phyloP scores from a whole-genome alignment of 30 jellyfish, hydroid and myxozoan genomes.

The Turritopsis rubra region DNA sequence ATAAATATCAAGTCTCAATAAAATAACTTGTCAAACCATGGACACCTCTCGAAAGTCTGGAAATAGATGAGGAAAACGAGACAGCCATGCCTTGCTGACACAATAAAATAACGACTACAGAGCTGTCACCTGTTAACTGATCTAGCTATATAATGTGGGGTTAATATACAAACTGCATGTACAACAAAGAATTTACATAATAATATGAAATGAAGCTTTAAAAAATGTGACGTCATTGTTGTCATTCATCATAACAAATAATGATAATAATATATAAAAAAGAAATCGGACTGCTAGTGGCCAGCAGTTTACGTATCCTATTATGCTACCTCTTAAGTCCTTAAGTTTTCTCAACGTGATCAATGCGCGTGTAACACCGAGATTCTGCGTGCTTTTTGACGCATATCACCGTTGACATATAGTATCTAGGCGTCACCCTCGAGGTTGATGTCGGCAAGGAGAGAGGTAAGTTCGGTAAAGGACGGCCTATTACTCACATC shows the following conservation, averaged over 20 bases:
- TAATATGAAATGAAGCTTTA: background rate
- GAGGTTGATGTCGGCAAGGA: constrained; percentile 47
- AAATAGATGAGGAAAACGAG: background rate
- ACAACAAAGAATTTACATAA: background rate
- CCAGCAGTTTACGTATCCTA: background rate
- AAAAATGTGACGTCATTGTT: background rate
- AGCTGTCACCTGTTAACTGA: background rate
- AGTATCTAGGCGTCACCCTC: constrained; percentile 11
- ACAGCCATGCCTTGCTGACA: background rate
- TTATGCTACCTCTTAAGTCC: no score
- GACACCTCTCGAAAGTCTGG: no score
- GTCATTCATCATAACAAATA: background rate
- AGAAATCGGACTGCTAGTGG: background rate
- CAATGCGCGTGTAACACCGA: no score
- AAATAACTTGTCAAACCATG: no score
- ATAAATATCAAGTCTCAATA: background rate
- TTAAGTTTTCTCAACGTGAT: no score
- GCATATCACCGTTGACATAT: background rate
- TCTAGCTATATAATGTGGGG: background rate
- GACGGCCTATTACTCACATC: constrained; percentile 72
- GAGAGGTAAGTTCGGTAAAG: constrained; percentile 53
- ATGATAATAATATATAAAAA: background rate
- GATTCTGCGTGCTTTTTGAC: background rate
- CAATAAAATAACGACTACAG: background rate
- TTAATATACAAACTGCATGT: background rate